Percentiles rank a stretch among this genome's conserved stretches.
These are phyloP conservation scores for Pollimyrus isidori DNA, from an alignment of 2,113 vertebrate genomes.

Conservation along the genomic window DNA sequence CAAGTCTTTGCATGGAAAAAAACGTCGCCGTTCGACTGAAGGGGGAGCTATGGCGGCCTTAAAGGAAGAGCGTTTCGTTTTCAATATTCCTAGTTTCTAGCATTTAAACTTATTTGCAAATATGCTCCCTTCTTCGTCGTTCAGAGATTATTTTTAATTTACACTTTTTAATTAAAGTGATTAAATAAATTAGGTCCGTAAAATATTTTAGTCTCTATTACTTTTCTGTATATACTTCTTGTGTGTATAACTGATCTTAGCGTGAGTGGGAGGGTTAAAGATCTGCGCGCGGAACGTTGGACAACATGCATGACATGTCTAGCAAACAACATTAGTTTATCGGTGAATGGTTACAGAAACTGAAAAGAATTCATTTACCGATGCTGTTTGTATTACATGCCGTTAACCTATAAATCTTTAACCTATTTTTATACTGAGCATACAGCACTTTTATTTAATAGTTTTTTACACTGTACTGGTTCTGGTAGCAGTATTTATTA, in stretches of 20 bases:
- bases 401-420: neutral
- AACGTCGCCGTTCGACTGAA: constrained; percentile 58
- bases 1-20: constrained; percentile 79
- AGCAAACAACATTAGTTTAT: neutral
- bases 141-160: neutral
- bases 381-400: neutral
- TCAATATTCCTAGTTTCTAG: neutral
- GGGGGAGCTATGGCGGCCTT: constrained; percentile 59
- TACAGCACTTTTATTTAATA: neutral
- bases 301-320: neutral
- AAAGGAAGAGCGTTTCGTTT: constrained; percentile 51
- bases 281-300: neutral
- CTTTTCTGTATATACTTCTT: neutral
- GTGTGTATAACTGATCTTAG: neutral
- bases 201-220: neutral
- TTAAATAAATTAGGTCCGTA: neutral
- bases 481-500: neutral
- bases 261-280: neutral
- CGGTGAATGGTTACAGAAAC: neutral
- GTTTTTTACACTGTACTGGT: neutral
- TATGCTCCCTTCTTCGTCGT: neutral
- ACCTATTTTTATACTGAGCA: neutral
- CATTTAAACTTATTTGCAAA: neutral
- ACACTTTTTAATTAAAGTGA: neutral
- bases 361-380: neutral